These are phyloP conservation scores for Acleris sparsana DNA, from an alignment of 2,888 invertebrate genomes.

Conservation along the genomic window DNA sequence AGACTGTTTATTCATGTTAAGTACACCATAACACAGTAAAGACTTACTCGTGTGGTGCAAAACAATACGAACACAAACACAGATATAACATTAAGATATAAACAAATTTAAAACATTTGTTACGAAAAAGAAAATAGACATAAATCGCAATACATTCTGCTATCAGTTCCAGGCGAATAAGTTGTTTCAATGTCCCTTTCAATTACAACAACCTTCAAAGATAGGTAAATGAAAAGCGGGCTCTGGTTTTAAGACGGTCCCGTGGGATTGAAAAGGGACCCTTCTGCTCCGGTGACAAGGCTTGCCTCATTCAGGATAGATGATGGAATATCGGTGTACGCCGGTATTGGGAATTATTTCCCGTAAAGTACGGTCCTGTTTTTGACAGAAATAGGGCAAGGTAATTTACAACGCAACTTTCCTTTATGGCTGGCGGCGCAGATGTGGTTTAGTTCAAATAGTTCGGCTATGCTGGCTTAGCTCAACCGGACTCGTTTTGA, in stretches of 20 bases:
- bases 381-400: constrained; percentile 62
- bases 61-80: no score
- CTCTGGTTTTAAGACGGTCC: constrained; percentile 67
- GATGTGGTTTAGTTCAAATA: constrained; percentile 47
- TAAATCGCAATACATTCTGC: constrained; percentile 58
- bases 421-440: constrained; percentile 32
- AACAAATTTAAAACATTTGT: not conserved
- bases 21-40: no score
- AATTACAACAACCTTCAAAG: constrained; percentile 68
- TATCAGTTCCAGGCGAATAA: constrained; percentile 72
- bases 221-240: constrained; percentile 73
- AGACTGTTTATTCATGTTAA: no score
- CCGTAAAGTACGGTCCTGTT: constrained; percentile 50
- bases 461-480: constrained; percentile 46
- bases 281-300: constrained; percentile 63
- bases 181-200: constrained; percentile 72
- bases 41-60: no score
- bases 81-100: no score
- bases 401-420: constrained; percentile 49
- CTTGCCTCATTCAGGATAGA: constrained; percentile 61
- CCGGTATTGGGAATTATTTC: constrained; percentile 64
- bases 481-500: constrained; percentile 47
- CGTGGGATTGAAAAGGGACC: constrained; percentile 63
- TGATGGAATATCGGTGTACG: constrained; percentile 73
- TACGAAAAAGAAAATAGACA: constrained; percentile 42